phyloP scores from a whole-genome alignment of 2,113 vertebrate genomes.

The Platichthys stellatus region DNA sequence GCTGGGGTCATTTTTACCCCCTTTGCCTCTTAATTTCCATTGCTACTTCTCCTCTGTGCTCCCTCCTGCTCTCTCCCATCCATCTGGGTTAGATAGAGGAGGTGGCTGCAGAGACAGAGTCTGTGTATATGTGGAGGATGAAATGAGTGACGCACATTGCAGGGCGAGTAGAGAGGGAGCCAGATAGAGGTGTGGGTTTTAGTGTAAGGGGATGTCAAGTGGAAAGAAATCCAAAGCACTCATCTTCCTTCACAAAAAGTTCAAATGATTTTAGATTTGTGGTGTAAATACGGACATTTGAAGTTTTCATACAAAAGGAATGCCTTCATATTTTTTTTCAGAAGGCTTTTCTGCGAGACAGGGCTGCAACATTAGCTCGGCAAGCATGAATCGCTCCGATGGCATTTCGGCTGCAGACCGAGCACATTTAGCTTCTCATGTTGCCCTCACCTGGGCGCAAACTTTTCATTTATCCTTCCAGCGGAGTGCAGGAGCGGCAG shows the following conservation, averaged over 20 bases:
- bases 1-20: conserved; percentile 22
- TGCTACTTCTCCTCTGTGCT: conserved; percentile 14
- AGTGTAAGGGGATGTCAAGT: conserved; percentile 34
- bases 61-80: conserved; percentile 22
- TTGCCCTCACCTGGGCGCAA: conserved; percentile 48
- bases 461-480: conserved; percentile 52
- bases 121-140: conserved; percentile 28
- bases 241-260: conserved; percentile 18
- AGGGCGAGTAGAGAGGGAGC: conserved; percentile 13
- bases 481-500: conserved; percentile 1
- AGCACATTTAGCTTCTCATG: conserved; percentile 48
- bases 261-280: conserved; percentile 26
- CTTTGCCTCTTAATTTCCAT: conserved; percentile 53
- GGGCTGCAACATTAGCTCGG: conserved; percentile 16
- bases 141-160: conserved; percentile 20
- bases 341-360: conserved; percentile 20
- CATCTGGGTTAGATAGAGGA: conserved; percentile 31
- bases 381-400: conserved; percentile 28
- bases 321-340: conserved; percentile 24
- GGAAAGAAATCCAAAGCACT: conserved; percentile 29
- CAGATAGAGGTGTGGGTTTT: conserved; percentile 19
- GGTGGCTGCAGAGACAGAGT: conserved; percentile 18
- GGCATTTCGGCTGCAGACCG: conserved; percentile 39
- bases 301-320: conserved; percentile 11
- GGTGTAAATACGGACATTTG: conserved; percentile 39